Conservation (phyloP, 2,113 vertebrate species). For the Myiozetetes cayanensis region DNA sequence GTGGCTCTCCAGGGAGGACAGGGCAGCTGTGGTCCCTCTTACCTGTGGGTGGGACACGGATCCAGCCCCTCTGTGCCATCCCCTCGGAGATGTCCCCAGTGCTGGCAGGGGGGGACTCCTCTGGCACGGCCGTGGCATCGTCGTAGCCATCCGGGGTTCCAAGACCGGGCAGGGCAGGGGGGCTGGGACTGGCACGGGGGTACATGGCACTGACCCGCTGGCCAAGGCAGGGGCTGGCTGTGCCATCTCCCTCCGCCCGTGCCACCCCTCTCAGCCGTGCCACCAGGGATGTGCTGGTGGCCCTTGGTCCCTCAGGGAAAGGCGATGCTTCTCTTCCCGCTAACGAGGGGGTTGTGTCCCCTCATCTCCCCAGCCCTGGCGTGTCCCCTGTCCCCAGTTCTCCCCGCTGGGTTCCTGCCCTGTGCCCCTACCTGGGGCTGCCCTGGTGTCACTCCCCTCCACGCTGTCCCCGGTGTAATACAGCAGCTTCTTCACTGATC, state of each 20-base stretch:
- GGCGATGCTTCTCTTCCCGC: rapidly evolving
- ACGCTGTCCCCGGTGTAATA: neutral
- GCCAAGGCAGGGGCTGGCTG: neutral
- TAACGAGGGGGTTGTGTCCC: rapidly evolving
- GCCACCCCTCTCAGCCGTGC: rapidly evolving
- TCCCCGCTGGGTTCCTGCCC: rapidly evolving
- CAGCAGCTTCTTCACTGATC: neutral
- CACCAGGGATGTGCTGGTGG: rapidly evolving
- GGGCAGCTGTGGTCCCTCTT: neutral
- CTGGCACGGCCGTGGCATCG: rapidly evolving
- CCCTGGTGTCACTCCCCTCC: neutral
- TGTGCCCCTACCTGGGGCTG: neutral
- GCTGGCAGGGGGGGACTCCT: rapidly evolving
- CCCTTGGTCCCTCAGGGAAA: neutral
- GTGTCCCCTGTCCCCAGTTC: rapidly evolving
- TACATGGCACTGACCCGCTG: rapidly evolving
- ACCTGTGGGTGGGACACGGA: neutral
- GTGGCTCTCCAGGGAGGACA: neutral
- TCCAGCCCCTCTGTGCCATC: neutral
- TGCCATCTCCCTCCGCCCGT: neutral
- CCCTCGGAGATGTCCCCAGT: rapidly evolving
- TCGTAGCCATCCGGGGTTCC: neutral
- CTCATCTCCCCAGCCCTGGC: neutral
- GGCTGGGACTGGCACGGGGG: neutral
- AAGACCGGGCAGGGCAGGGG: neutral